A percentile compares a stretch with the other conserved stretches of the same genome.
phyloP scores from a whole-genome alignment of 2,888 invertebrate species.

The Bedellia somnulentella region DNA sequence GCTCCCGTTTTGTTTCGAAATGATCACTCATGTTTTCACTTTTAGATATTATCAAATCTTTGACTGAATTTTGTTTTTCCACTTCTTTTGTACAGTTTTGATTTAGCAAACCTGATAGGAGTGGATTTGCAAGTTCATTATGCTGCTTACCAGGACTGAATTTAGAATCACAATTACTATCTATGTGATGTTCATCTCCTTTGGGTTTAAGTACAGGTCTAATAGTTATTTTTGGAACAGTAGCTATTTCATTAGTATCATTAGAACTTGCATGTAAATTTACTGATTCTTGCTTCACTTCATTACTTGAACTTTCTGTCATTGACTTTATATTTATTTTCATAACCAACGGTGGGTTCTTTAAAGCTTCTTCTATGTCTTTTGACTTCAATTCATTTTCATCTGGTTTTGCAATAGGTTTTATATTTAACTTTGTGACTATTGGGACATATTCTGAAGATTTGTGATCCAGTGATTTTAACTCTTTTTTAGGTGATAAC shows the following conservation, averaged over 20 bases:
- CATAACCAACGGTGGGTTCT: slow-evolving; percentile 46
- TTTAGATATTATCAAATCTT: neutral
- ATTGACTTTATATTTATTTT: slow-evolving; percentile 48
- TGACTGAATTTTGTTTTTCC: neutral
- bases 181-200: neutral
- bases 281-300: slow-evolving; percentile 4
- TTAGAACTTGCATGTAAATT: too few relatives aligned
- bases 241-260: neutral
- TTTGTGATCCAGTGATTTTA: slow-evolving; percentile 19
- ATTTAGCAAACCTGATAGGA: too few relatives aligned
- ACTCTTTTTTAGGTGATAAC: slow-evolving; percentile 38
- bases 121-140: too few relatives aligned
- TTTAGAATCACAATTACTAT: too few relatives aligned
- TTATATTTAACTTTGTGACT: slow-evolving; percentile 49
- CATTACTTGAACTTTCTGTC: slow-evolving; percentile 19
- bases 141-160: too few relatives aligned
- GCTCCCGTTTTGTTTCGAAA: neutral
- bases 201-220: neutral
- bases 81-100: too few relatives aligned
- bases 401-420: slow-evolving; percentile 50
- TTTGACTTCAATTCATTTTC: slow-evolving; percentile 20
- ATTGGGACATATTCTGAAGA: slow-evolving; percentile 24
- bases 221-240: neutral
- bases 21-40: neutral
- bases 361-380: slow-evolving; percentile 20